Conservation (phyloP, 2,888 invertebrate species). For the Amitus sp. region DNA sequence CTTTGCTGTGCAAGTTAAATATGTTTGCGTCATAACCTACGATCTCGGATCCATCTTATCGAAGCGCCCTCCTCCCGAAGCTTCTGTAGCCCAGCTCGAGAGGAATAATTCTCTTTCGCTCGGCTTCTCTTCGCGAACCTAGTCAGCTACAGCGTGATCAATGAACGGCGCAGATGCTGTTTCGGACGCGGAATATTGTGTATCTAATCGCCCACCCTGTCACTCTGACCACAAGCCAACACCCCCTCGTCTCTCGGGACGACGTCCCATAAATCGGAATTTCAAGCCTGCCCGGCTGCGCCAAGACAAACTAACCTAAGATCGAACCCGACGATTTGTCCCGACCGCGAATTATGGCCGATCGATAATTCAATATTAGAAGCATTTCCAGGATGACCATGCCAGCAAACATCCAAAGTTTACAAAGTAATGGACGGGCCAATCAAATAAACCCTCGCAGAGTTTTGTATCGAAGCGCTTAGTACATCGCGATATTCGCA, state of each 20-base stretch:
- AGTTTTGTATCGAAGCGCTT: too few relatives aligned
- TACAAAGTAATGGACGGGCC: too few relatives aligned
- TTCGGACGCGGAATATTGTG: slow-evolving; percentile 62
- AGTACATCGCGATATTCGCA: too few relatives aligned
- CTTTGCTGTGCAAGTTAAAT: slow-evolving; percentile 32
- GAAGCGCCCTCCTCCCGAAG: slow-evolving; percentile 6
- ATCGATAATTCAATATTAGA: slow-evolving; percentile 45
- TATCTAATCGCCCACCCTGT: slow-evolving; percentile 65
- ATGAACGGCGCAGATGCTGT: slow-evolving; percentile 63
- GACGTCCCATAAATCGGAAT: slow-evolving; percentile 64
- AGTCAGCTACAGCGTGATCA: slow-evolving; percentile 54
- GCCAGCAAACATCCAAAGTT: background rate
- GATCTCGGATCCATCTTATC: slow-evolving; percentile 33
- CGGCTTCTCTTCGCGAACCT: slow-evolving; percentile 28
- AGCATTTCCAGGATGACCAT: slow-evolving; percentile 32
- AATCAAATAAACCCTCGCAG: too few relatives aligned
- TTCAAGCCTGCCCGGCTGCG: slow-evolving; percentile 51
- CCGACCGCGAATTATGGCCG: slow-evolving; percentile 46
- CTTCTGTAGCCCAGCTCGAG: slow-evolving; percentile 20
- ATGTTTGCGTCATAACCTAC: slow-evolving; percentile 44
- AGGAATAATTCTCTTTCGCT: slow-evolving; percentile 34
- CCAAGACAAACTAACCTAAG: slow-evolving; percentile 49
- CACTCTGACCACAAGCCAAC: slow-evolving; percentile 60
- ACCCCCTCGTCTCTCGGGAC: slow-evolving; percentile 50
- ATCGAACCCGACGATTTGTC: slow-evolving; percentile 54